These are phyloP conservation scores for Chelonia mydas DNA, from an alignment of 2,797 vertebrate genomes.

Conservation along the genomic window DNA sequence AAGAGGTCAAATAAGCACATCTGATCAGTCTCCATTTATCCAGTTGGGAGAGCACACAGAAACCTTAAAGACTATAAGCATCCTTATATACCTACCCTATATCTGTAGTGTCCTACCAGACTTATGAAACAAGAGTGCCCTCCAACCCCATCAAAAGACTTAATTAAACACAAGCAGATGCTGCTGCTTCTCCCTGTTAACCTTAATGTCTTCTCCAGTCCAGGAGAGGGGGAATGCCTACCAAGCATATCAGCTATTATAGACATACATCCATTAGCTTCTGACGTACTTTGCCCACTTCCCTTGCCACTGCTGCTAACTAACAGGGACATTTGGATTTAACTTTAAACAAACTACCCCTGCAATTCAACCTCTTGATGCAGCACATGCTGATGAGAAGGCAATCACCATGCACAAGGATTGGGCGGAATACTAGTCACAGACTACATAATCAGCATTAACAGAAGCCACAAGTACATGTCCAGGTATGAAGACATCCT, in stretches of 20 bases:
- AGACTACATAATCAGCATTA: background rate
- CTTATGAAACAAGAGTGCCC: background rate
- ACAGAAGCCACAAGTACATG: background rate
- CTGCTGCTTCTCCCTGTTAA: slow-evolving; percentile 22
- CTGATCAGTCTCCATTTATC: slow-evolving; percentile 22
- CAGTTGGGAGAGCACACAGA: background rate
- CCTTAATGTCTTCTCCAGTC: background rate
- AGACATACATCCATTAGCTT: slow-evolving; percentile 27
- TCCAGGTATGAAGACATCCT: background rate
- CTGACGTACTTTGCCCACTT: slow-evolving; percentile 14
- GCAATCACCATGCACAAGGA: background rate
- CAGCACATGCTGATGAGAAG: background rate
- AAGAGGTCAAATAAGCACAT: background rate
- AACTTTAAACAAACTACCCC: background rate
- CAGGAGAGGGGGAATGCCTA: background rate
- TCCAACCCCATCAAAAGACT: background rate
- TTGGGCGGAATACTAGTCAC: background rate
- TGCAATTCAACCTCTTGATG: background rate
- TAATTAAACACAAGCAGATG: slow-evolving; percentile 22
- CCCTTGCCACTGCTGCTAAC: background rate
- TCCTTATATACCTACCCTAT: background rate
- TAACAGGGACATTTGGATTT: slow-evolving; percentile 3
- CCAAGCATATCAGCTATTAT: slow-evolving; percentile 37
- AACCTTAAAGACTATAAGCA: background rate
- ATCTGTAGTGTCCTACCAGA: background rate